phyloP scores from a whole-genome alignment of 1,140 invertebrate species.

The Gyrodactylus bullatarudis region DNA sequence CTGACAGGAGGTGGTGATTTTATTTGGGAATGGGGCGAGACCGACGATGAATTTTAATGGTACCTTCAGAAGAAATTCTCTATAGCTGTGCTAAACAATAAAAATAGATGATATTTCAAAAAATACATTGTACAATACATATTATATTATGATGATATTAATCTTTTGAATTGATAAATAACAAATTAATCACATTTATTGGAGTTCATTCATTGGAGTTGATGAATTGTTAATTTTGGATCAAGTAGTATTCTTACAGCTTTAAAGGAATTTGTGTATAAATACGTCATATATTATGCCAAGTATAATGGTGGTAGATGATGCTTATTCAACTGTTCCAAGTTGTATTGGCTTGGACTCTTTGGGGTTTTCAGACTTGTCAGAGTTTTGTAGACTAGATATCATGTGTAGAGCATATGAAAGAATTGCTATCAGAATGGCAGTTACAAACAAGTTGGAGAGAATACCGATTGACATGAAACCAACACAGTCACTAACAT shows the following conservation, averaged over 20 bases:
- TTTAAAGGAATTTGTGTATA: background rate
- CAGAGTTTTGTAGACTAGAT: background rate
- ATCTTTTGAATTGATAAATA: too few relatives aligned
- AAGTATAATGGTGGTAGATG: too few relatives aligned
- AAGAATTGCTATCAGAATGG: background rate
- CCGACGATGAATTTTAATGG: background rate
- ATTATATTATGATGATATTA: too few relatives aligned
- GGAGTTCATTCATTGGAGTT: background rate
- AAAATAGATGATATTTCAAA: too few relatives aligned
- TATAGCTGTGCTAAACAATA: too few relatives aligned
- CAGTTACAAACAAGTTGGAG: background rate
- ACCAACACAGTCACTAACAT: background rate
- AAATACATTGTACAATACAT: too few relatives aligned
- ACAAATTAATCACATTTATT: background rate
- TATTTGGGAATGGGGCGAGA: background rate
- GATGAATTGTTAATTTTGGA: background rate
- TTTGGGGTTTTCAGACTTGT: background rate
- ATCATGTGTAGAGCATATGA: background rate
- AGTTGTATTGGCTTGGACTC: background rate
- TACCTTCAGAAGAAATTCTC: too few relatives aligned
- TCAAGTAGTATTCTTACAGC: too few relatives aligned
- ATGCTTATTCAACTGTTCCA: background rate
- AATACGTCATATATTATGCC: too few relatives aligned
- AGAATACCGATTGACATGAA: background rate
- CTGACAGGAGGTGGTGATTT: background rate